Evolutionary conservation across 2,797 vertebrate genomes (phyloP), one percentile per base, ranked within the genome.

Genomic region (Brotula barbata): DNA sequence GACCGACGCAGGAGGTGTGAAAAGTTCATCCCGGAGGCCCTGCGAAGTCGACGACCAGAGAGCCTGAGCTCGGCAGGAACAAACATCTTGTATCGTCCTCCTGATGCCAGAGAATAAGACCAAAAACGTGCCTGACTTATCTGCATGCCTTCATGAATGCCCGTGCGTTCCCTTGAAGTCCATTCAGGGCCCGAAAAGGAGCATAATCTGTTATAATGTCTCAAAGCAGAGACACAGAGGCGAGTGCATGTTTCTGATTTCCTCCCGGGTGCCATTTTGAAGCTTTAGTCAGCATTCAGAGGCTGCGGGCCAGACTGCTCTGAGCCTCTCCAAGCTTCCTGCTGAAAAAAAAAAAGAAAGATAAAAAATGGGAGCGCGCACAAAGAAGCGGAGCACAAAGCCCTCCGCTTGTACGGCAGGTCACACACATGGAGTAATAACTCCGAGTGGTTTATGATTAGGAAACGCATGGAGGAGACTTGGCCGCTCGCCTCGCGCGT

Each of bases 231-330:
- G 70, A 75, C 63, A 16, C 61, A 19, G 45, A 64, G 66, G 53
- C 54, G 13, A 63, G 39, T 2, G 50, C 70, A 77, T 84, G 76
- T 65, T 87, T 82, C 64, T 59, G 21, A 82, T 86, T 84, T 85
- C 71, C 75, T 73, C 61, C 40, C 47, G 56, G 74, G 68, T 66
- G 70, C 57, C 64, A 69, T 79, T 84, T 78, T 71, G 52, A 43
- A 73, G 75, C 22, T 25, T 56, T 57, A n/a, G 28, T 70, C 54
- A 14, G 62, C 16, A 7, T n/a, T 39, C 46, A 7, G 33, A 56
- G 63, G 66, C 58, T 31, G 15, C 0, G n/a, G 28, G 62, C 64
- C 69, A 75, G 63, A 52, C 56, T 47, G 64, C 59, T 41, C 23
- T 4, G 2, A 57, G 56, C 33, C 39, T 2, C 34, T 45, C 51